These are phyloP conservation scores for Netelia virgata DNA, from an alignment of 2,888 invertebrate genomes.

Conservation along the genomic window DNA sequence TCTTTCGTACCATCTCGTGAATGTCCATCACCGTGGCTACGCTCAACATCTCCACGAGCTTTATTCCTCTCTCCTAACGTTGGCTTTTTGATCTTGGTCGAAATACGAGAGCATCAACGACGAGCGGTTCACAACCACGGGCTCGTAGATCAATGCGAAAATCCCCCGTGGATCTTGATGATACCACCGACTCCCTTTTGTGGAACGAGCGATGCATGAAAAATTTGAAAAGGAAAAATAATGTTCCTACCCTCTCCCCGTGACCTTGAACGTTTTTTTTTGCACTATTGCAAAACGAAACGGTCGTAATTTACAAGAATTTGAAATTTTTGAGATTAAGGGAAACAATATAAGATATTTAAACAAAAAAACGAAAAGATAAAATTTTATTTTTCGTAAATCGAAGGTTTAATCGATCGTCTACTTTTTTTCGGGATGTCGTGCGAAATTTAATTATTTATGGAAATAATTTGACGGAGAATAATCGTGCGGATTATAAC, in stretches of 20 bases:
- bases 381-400: too few relatives aligned
- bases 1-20: slow-evolving; percentile 22
- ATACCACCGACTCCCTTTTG: slow-evolving; percentile 42
- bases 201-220: slow-evolving; percentile 51
- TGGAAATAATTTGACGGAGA: too few relatives aligned
- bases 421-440: too few relatives aligned
- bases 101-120: slow-evolving; percentile 52
- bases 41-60: slow-evolving; percentile 15
- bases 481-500: not conserved
- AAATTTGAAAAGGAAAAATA: slow-evolving; percentile 30
- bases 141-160: not conserved
- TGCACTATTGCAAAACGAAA: not conserved
- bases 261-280: not conserved
- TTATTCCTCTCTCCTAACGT: not conserved
- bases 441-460: too few relatives aligned
- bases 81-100: slow-evolving; percentile 51
- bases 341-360: too few relatives aligned
- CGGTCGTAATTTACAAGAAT: not conserved
- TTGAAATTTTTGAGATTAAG: too few relatives aligned
- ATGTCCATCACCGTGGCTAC: slow-evolving; percentile 16
- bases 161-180: not conserved
- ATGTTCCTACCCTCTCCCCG: not conserved
- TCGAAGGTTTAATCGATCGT: too few relatives aligned
- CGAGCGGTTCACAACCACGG: not conserved
- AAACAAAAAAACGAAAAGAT: too few relatives aligned